Percentiles rank a stretch among this genome's conserved stretches.
Conservation (phyloP, 2,113 vertebrate genomes). For the Phoxinus phoxinus region DNA sequence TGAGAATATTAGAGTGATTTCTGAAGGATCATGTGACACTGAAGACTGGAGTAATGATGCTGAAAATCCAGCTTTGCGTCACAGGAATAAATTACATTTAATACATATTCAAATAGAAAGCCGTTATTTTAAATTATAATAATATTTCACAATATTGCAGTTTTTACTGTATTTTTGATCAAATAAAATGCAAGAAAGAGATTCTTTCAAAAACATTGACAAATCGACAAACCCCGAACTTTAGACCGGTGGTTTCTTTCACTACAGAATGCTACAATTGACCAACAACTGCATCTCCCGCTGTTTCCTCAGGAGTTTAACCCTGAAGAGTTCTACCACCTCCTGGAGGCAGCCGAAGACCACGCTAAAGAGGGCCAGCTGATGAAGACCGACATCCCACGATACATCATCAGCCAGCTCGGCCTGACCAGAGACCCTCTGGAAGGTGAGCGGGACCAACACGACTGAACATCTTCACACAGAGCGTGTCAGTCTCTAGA, state of each 20-base stretch:
- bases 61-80: background rate
- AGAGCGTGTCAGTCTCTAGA: background rate
- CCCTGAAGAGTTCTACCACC: constrained; percentile 98
- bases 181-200: background rate
- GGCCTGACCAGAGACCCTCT: constrained; percentile 97
- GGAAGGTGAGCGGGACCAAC: constrained; percentile 81
- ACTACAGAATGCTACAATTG: background rate
- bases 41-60: background rate
- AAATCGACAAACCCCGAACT: background rate
- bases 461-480: background rate
- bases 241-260: background rate
- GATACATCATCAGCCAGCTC: constrained; percentile 95
- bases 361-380: constrained; percentile 97
- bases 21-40: background rate
- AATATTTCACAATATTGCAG: background rate
- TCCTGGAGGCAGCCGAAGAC: constrained; percentile 97
- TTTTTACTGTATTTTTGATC: background rate
- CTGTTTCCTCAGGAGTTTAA: constrained; percentile 87
- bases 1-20: background rate
- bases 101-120: background rate
- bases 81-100: background rate
- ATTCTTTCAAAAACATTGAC: background rate
- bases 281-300: background rate
- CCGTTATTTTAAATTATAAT: background rate
- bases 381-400: constrained; percentile 97